Conservation (phyloP, 2,113 vertebrate species). For the Protobothrops flavoviridis region DNA sequence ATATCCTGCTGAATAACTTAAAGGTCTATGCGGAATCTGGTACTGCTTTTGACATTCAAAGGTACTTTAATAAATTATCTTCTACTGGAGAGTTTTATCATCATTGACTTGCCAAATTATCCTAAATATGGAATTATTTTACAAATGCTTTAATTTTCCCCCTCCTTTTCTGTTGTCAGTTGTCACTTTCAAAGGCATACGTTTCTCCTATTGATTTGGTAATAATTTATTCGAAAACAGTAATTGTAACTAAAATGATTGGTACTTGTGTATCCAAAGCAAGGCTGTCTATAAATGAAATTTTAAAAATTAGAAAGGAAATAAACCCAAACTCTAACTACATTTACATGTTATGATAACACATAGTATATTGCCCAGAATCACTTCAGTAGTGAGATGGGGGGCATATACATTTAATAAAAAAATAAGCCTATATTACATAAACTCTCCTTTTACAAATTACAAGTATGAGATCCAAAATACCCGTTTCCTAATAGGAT, state of each 20-base stretch:
- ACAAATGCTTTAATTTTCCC: slow-evolving; percentile 16
- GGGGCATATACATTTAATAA: neutral
- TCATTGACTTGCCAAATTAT: slow-evolving; percentile 26
- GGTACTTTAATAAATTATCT: slow-evolving; percentile 67
- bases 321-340: slow-evolving; percentile 5
- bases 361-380: neutral
- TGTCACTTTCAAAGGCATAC: slow-evolving; percentile 34
- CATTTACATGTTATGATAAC: neutral
- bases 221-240: neutral
- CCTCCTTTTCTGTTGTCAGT: neutral
- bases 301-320: slow-evolving; percentile 50
- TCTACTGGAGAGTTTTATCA: slow-evolving; percentile 30
- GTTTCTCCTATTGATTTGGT: slow-evolving; percentile 25
- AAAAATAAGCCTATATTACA: neutral
- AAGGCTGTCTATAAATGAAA: slow-evolving; percentile 51
- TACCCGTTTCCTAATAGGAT: neutral
- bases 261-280: slow-evolving; percentile 39
- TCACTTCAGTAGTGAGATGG: neutral
- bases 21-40: slow-evolving; percentile 75
- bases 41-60: slow-evolving; percentile 86
- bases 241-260: neutral
- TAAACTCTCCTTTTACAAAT: neutral
- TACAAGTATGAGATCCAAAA: neutral
- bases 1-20: slow-evolving; percentile 82
- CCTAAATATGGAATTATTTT: slow-evolving; percentile 29